Evolutionary conservation across 2,113 vertebrate species (phyloP), one percentile per base, ranked within the genome.

Genomic region (Brachyistius frenatus): DNA sequence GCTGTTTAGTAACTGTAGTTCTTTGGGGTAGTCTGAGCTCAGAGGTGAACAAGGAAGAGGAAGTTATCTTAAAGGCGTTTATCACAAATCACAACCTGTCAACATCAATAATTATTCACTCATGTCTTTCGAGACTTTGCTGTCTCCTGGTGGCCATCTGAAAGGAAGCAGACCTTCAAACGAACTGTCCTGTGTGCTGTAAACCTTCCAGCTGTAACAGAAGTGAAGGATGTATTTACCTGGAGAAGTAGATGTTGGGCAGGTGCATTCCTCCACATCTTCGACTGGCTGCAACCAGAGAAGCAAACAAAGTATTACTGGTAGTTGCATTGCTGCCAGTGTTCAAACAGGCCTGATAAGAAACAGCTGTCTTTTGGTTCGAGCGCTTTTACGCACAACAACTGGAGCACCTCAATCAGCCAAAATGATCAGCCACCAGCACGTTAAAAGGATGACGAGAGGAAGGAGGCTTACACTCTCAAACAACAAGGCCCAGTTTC

Each of bases 221-320:
- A 11, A 46, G 44, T 46, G 23, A 44, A 44, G 41, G 3, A 16
- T 0, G 5, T 7, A 44, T 74, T 31, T 91, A 96, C 95, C 95
- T 93, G 92, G 71, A 71, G 90, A 93, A 41, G 92, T 81, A 32
- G 93, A 92, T 56, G 89, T 79, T 30, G 91, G 84, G 75, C 93
- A 93, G 47, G 83, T 90, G 76, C 92, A 92, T 54, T 92, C 90
- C 47, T 88, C 89, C 6, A 86, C 86, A 81, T 93, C 94, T 83
- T 95, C 93, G 66, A 94, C 95, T 31, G 95, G 95, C 95, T 96
- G 64, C 36, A 92, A 88, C n/a, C 55, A 71, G 10, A 70, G 73
- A 80, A 75, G 77, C 35, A 23, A 23, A 81, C 23, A 71, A 7
- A 30, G 36, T 0, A 41, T 56, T 16, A 64, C 16, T 41, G 41